Conservation (phyloP, 2,797 vertebrate species). For the Betta splendens region DNA sequence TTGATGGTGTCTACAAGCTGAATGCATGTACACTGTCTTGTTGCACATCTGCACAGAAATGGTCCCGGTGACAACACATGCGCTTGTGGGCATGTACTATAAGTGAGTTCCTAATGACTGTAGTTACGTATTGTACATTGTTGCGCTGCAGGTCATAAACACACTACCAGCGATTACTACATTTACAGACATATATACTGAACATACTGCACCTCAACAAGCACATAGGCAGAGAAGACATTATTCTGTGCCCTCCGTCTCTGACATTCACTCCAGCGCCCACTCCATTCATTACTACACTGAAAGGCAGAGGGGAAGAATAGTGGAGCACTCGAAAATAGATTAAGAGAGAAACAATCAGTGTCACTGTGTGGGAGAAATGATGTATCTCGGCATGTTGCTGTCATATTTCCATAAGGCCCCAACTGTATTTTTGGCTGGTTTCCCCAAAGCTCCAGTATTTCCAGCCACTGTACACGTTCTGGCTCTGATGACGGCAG, state of each 20-base stretch:
- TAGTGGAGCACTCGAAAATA: constrained; percentile 7
- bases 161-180: no score
- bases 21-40: constrained; percentile 22
- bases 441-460: neutral
- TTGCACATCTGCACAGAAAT: no score
- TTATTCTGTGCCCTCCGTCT: constrained; percentile 15
- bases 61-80: no score
- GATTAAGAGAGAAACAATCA: constrained; percentile 18
- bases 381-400: constrained; percentile 14
- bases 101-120: no score
- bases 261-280: neutral
- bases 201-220: constrained; percentile 8
- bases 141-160: no score
- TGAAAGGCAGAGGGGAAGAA: constrained; percentile 7
- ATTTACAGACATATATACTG: no score
- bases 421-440: neutral
- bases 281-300: constrained; percentile 10
- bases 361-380: constrained; percentile 14
- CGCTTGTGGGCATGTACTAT: no score
- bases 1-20: constrained; percentile 4
- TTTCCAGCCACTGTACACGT: neutral
- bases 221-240: neutral
- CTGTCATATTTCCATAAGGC: constrained; percentile 1
- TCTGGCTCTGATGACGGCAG: neutral
- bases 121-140: no score